These are phyloP conservation scores for Pachyramphus minor DNA, from an alignment of 2,113 vertebrate genomes.

Conservation along the genomic window DNA sequence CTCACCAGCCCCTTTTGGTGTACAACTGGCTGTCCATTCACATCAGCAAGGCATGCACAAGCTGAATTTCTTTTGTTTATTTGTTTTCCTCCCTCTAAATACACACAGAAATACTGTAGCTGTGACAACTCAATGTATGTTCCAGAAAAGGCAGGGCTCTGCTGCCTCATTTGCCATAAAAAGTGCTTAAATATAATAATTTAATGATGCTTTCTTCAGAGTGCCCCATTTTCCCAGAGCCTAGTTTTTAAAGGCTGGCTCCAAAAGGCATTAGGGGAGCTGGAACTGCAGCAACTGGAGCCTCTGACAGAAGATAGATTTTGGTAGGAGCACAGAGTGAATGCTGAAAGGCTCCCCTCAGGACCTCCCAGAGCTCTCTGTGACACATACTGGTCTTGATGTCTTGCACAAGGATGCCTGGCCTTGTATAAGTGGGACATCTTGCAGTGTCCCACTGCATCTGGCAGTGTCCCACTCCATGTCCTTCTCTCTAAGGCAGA, in stretches of 20 bases:
- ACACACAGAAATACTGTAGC: background rate
- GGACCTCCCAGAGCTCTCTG: background rate
- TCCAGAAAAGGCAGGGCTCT: background rate
- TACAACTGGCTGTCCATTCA: fast-evolving
- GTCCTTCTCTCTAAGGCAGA: background rate
- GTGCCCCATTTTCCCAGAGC: background rate
- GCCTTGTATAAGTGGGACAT: background rate
- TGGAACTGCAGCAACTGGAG: background rate
- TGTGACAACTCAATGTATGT: background rate
- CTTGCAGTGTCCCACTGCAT: background rate
- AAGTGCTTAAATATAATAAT: background rate
- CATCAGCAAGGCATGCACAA: fast-evolving
- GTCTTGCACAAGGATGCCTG: background rate
- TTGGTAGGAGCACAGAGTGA: background rate
- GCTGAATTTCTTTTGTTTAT: no score
- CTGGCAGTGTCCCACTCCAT: background rate
- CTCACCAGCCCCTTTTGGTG: background rate
- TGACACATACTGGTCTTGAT: fast-evolving
- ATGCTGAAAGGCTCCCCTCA: fast-evolving
- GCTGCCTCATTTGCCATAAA: background rate
- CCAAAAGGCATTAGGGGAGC: background rate
- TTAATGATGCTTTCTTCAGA: background rate
- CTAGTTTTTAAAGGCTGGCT: background rate
- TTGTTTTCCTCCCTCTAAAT: background rate
- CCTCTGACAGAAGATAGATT: background rate